Conservation (phyloP, 2,797 vertebrate species). For the Chelon labrosus region DNA sequence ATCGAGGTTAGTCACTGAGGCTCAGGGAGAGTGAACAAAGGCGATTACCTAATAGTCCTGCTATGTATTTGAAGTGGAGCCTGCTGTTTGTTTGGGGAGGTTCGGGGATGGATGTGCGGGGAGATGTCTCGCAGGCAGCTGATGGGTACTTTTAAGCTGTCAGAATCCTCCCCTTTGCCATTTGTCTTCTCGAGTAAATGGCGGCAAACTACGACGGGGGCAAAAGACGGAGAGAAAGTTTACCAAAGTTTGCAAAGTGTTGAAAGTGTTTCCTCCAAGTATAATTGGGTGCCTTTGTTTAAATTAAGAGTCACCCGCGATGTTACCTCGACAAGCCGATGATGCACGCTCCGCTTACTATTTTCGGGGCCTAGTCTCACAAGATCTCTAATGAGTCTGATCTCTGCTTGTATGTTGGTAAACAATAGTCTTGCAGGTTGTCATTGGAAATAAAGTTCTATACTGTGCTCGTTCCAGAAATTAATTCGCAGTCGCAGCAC, state of each 20-base stretch:
- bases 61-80: constrained; percentile 91
- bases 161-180: constrained; percentile 74
- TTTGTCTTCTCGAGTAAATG: constrained; percentile 59
- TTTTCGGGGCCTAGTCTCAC: constrained; percentile 43
- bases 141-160: constrained; percentile 86
- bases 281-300: constrained; percentile 63
- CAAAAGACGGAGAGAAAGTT: constrained; percentile 60
- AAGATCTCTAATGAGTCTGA: constrained; percentile 57
- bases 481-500: constrained; percentile 34
- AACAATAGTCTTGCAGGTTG: constrained; percentile 54
- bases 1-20: constrained; percentile 79
- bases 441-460: constrained; percentile 43
- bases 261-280: constrained; percentile 38
- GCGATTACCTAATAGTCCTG: constrained; percentile 92
- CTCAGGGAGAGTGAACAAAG: constrained; percentile 83
- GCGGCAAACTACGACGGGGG: constrained; percentile 60
- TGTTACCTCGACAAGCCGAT: constrained; percentile 49
- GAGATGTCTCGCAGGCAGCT: constrained; percentile 84
- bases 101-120: constrained; percentile 83
- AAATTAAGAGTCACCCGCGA: constrained; percentile 56
- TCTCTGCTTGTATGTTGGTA: constrained; percentile 65
- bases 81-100: constrained; percentile 90
- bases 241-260: constrained; percentile 50
- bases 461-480: constrained; percentile 27
- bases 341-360: constrained; percentile 22